Conservation (phyloP, 2,888 invertebrate species). For the Hoplodrina ambigua region DNA sequence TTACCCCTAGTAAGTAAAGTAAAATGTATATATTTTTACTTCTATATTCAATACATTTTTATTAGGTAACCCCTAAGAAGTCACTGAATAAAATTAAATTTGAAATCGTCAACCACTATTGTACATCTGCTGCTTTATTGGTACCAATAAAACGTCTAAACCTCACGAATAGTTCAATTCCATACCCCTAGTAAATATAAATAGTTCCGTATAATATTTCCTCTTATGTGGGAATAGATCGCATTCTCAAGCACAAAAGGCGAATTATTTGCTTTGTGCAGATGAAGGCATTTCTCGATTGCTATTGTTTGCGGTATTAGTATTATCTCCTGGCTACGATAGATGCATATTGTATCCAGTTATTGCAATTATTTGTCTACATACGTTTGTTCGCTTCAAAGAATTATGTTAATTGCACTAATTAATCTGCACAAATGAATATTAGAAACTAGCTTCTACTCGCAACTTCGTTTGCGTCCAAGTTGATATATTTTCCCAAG, state of each 20-base stretch:
- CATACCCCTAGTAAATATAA: neutral
- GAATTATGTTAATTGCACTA: no score
- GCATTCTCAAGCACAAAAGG: conserved; percentile 7
- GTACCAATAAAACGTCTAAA: conserved; percentile 2
- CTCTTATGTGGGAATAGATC: conserved; percentile 1
- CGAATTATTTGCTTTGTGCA: conserved; percentile 6
- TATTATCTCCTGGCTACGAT: conserved; percentile 10
- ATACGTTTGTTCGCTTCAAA: neutral
- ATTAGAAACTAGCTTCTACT: no score
- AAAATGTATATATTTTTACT: no score
- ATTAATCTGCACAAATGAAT: no score
- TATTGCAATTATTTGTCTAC: conserved; percentile 13
- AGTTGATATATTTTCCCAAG: no score
- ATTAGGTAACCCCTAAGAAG: no score
- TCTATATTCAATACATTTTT: no score
- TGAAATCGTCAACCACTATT: neutral
- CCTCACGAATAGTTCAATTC: neutral
- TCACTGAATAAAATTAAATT: no score
- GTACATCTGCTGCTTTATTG: neutral
- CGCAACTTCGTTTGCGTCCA: no score
- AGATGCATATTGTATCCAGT: neutral
- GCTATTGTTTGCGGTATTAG: conserved; percentile 24
- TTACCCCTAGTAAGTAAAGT: no score
- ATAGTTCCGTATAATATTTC: conserved; percentile 1
- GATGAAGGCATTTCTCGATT: conserved; percentile 29